phyloP scores from a whole-genome alignment of 2,888 invertebrate genomes.

The Agrypnus murinus region DNA sequence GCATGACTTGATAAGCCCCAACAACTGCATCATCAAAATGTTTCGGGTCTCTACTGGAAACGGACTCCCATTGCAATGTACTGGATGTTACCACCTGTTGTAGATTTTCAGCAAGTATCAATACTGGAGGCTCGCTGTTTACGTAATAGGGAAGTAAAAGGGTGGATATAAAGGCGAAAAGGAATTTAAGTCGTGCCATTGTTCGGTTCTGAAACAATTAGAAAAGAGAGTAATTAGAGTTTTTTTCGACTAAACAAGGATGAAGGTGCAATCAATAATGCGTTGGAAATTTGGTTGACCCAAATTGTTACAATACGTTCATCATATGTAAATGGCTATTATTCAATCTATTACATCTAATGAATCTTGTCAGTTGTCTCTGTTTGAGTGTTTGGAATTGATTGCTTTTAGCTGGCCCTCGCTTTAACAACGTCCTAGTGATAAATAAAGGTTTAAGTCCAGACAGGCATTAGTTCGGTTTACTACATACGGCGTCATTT shows the following conservation, averaged over 20 bases:
- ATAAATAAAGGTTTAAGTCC: slow-evolving; percentile 41
- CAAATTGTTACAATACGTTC: slow-evolving; percentile 24
- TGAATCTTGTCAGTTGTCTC: slow-evolving; percentile 56
- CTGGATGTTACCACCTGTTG: slow-evolving; percentile 86
- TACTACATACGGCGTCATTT: slow-evolving; percentile 22
- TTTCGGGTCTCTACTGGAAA: slow-evolving; percentile 66
- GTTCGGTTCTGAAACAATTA: slow-evolving; percentile 54
- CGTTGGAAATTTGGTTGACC: slow-evolving; percentile 29
- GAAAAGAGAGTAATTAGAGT: slow-evolving; percentile 22
- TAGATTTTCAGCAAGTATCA: slow-evolving; percentile 67
- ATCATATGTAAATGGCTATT: slow-evolving; percentile 38
- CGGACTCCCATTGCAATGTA: slow-evolving; percentile 84
- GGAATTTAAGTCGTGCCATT: slow-evolving; percentile 49
- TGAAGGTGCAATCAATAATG: not conserved
- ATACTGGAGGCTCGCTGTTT: slow-evolving; percentile 62
- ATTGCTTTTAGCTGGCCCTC: slow-evolving; percentile 66
- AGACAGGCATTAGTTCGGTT: slow-evolving; percentile 31
- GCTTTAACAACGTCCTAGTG: slow-evolving; percentile 38
- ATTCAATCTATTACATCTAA: slow-evolving; percentile 55
- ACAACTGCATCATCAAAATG: slow-evolving; percentile 80
- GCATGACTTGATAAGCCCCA: slow-evolving; percentile 72
- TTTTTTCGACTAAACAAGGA: slow-evolving; percentile 2
- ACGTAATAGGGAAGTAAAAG: slow-evolving; percentile 32
- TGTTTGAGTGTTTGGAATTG: no score
- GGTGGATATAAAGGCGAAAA: slow-evolving; percentile 41